Percentiles rank a stretch among this genome's conserved stretches.
Conservation (phyloP, 1,140 invertebrate genomes). For the Harlomillsia oculata region DNA sequence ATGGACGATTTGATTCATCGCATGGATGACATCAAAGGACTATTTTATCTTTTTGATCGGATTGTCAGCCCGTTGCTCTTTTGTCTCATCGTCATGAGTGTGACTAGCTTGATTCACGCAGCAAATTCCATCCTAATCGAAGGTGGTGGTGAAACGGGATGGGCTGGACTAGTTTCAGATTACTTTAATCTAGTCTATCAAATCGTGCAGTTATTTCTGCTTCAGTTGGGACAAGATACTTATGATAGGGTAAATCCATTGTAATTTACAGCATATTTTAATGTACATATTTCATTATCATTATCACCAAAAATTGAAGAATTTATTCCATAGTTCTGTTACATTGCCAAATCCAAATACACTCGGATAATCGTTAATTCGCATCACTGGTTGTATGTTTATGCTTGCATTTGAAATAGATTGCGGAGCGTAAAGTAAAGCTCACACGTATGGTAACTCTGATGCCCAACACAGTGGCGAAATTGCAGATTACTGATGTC, state of each 20-base stretch:
- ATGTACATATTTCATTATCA: neutral
- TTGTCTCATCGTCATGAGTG: slow-evolving; percentile 16
- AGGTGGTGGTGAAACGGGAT: neutral
- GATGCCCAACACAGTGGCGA: slow-evolving; percentile 12
- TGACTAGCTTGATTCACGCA: slow-evolving; percentile 14
- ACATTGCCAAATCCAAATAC: neutral
- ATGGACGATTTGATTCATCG: slow-evolving; percentile 7
- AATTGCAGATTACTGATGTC: slow-evolving; percentile 16
- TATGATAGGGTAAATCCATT: slow-evolving; percentile 6
- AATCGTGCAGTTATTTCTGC: slow-evolving; percentile 16
- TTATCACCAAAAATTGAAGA: neutral
- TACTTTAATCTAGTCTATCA: slow-evolving; percentile 20
- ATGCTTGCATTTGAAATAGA: slow-evolving; percentile 14
- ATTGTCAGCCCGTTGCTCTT: slow-evolving; percentile 17
- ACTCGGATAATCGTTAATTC: too few relatives aligned
- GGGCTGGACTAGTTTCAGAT: slow-evolving; percentile 18
- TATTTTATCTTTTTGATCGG: slow-evolving; percentile 17
- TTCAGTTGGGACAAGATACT: slow-evolving; percentile 15
- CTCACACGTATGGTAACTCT: slow-evolving; percentile 17
- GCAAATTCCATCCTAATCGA: slow-evolving; percentile 21
- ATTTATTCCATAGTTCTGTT: neutral
- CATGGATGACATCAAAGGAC: slow-evolving; percentile 15
- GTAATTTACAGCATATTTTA: neutral
- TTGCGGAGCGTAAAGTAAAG: slow-evolving; percentile 17
- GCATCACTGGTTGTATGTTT: too few relatives aligned